Evolutionary conservation across 1,140 invertebrate genomes (phyloP), one percentile per base, ranked within the genome.

Genomic region (Sipha flava): DNA sequence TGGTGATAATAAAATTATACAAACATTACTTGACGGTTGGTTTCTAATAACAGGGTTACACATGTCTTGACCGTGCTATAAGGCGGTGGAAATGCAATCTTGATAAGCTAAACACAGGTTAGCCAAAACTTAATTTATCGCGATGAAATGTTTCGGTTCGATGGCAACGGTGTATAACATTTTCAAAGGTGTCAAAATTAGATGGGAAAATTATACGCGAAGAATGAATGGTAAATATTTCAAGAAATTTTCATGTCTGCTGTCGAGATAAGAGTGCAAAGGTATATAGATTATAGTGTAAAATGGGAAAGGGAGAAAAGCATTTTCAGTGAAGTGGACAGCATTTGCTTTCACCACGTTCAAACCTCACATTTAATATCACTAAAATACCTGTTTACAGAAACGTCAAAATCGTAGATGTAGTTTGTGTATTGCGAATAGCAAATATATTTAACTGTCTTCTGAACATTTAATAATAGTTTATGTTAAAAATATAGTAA

Each of bases 161-260:
- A 45, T 23, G 5, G 26, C 7, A 21, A 29, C 18, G 7, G 7
- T 5, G 62, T 6, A 37, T 64, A 64, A 37, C n/a, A 23, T 73
- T 73, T 73, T 52, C 21, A 34, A 31, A 73, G 29, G 26, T 73
- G 70, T 73, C 18, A 21, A 73, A 45, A 73, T 37, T 52, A 29
- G 52, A 73, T 29, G 40, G 31, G 29, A 73, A 73, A 73, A 73
- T 49, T 49, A 73, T 73, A 49, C 40, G 43, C 47, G 45, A 31
- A 31, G 26, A 18, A 52, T n/a, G 29, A 12, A 73, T 52, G 52
- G 26, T 47, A 70, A 70, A 70, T 45, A 47, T 45, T 21, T 34
- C 47, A 12, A 21, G 18, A 10, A 52, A 26, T n/a, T 31, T 23
- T 21, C 70, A 49, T 73, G 45, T 31, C 45, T 9, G n/a, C 45